A percentile compares a stretch with the other conserved stretches of the same genome.
These are phyloP conservation scores for Romanogobio albipinnatus DNA, from an alignment of 2,113 vertebrate genomes.

Conservation along the genomic window DNA sequence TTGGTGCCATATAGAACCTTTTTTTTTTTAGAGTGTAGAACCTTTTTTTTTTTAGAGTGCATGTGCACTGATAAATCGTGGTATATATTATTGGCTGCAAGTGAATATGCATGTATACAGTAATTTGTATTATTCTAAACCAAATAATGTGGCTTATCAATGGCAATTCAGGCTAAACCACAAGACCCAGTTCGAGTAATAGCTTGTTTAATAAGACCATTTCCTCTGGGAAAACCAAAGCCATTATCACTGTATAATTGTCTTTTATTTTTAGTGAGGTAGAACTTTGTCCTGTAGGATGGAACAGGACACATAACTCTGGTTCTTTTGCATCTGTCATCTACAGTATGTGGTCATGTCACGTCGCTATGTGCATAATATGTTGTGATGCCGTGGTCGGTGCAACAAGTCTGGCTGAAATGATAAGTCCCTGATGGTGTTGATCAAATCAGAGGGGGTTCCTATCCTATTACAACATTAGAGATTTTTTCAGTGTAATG, in stretches of 20 bases:
- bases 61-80: not conserved
- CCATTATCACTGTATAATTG: conserved; percentile 78
- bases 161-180: not conserved
- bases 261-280: conserved; percentile 81
- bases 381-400: not conserved
- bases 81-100: not conserved
- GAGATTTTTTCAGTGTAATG: not conserved
- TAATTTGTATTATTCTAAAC: not conserved
- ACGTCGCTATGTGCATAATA: not conserved
- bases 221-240: conserved; percentile 70
- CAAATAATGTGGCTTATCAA: not conserved
- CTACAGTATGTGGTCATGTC: not conserved
- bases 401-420: not conserved
- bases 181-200: conserved; percentile 52
- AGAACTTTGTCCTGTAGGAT: conserved; percentile 64
- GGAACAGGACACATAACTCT: conserved; percentile 25
- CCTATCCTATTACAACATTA: not conserved
- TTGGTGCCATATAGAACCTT: too few species aligned
- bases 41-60: too few species aligned
- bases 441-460: not conserved
- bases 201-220: conserved; percentile 72
- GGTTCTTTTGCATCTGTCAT: not conserved
- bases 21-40: too few species aligned
- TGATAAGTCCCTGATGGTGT: not conserved
- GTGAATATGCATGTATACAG: not conserved